These are phyloP conservation scores for Neria commutata DNA, from an alignment of 2,888 invertebrate genomes.

Conservation along the genomic window DNA sequence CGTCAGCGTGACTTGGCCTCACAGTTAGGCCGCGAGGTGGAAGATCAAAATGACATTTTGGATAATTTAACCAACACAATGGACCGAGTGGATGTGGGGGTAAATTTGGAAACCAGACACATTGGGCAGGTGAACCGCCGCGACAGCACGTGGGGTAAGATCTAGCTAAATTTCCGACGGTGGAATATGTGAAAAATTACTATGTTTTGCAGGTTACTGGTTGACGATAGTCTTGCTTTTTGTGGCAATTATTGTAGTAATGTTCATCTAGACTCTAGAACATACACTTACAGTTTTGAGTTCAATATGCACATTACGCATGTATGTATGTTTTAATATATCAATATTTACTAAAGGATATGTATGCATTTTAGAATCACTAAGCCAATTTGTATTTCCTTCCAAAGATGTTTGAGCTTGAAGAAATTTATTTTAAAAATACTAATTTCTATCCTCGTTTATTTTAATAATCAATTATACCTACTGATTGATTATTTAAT, in stretches of 20 bases:
- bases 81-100: slow-evolving; percentile 72
- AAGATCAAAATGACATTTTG: slow-evolving; percentile 78
- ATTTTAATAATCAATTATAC: no score
- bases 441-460: no score
- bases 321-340: no score
- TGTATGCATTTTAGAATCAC: no score
- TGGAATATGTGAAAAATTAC: slow-evolving; percentile 1
- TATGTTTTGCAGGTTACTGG: slow-evolving; percentile 69
- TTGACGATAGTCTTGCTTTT: slow-evolving; percentile 72
- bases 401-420: no score
- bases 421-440: no score
- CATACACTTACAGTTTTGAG: no score
- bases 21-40: slow-evolving; percentile 77
- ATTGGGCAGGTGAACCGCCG: slow-evolving; percentile 70
- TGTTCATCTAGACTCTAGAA: no score
- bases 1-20: slow-evolving; percentile 78
- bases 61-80: slow-evolving; percentile 77
- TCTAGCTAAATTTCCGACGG: neutral
- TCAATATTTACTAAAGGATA: no score
- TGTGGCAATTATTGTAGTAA: slow-evolving; percentile 71
- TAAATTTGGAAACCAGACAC: slow-evolving; percentile 71
- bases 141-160: slow-evolving; percentile 72
- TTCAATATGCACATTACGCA: no score
- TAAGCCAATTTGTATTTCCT: no score
- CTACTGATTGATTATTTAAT: no score